These are phyloP conservation scores for Heteractis magnifica DNA, from an alignment of 92 coral and sea anemone species.

Conservation along the genomic window DNA sequence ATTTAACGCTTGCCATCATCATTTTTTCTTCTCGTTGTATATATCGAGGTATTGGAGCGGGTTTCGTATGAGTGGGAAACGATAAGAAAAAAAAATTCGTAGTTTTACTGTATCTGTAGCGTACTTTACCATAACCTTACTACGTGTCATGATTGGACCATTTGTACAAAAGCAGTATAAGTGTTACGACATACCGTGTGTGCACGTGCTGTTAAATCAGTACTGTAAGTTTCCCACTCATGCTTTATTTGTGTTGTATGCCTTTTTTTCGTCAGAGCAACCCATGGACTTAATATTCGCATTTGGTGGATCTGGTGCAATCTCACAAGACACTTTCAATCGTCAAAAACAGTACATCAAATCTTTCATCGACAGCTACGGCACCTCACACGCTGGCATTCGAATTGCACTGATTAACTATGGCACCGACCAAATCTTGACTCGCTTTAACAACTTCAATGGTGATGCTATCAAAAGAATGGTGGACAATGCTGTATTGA, in stretches of 20 bases:
- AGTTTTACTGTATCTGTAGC: too few relatives aligned
- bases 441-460: conserved; percentile 70
- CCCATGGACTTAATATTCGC: conserved; percentile 85
- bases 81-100: too few relatives aligned
- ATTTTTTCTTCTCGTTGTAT: too few relatives aligned
- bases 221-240: neutral
- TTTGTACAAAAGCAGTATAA: too few relatives aligned
- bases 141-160: too few relatives aligned
- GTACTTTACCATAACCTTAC: too few relatives aligned
- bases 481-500: conserved; percentile 51
- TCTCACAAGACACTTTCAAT: conserved; percentile 64
- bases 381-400: conserved; percentile 68
- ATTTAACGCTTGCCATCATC: too few relatives aligned
- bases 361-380: conserved; percentile 73
- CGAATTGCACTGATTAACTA: conserved; percentile 78
- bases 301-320: conserved; percentile 75
- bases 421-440: conserved; percentile 48
- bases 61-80: too few relatives aligned
- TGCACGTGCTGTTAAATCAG: too few relatives aligned
- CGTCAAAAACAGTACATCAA: conserved; percentile 86
- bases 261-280: conserved; percentile 45
- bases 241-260: neutral
- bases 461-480: conserved; percentile 60
- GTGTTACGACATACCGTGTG: too few relatives aligned
- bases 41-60: too few relatives aligned